These are phyloP conservation scores for Achroia grisella DNA, from an alignment of 1,140 invertebrate species.

Conservation along the genomic window DNA sequence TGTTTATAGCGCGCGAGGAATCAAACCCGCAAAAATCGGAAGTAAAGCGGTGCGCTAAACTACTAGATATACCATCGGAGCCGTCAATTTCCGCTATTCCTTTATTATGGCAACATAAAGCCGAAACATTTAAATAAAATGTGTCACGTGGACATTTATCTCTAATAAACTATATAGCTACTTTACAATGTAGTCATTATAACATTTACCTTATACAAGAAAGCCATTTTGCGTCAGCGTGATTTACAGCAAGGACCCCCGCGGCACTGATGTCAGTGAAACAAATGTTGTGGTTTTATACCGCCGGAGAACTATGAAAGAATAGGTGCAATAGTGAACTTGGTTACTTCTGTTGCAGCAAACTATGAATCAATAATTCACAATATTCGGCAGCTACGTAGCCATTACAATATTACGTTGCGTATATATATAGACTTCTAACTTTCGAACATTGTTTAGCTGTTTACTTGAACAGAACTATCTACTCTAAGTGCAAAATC, in stretches of 20 bases:
- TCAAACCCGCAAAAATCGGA: no score
- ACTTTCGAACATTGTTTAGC: no score
- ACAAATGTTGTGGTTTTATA: slow-evolving; percentile 59
- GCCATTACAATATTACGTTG: slow-evolving; percentile 30
- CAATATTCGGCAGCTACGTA: slow-evolving; percentile 49
- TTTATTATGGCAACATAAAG: no score
- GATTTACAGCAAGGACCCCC: slow-evolving; percentile 21
- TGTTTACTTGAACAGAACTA: no score
- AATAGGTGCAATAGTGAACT: slow-evolving; percentile 51
- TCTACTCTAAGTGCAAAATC: no score
- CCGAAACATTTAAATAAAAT: no score
- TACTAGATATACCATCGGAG: no score
- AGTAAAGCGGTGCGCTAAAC: no score
- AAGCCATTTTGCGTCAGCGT: slow-evolving; percentile 42
- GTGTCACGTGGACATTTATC: no score
- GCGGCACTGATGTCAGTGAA: slow-evolving; percentile 40
- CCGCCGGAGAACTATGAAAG: slow-evolving; percentile 42
- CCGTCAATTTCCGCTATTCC: no score
- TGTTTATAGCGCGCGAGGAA: no score
- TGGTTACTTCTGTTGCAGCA: slow-evolving; percentile 49
- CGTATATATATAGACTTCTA: slow-evolving; percentile 21
- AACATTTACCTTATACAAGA: slow-evolving; percentile 50
- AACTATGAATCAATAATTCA: slow-evolving; percentile 69
- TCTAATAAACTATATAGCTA: no score
- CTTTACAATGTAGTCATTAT: slow-evolving; percentile 2